Evolutionary conservation across 2,888 invertebrate species (phyloP), one percentile per base, ranked within the genome.

Genomic region (Ormyrus labotus): DNA sequence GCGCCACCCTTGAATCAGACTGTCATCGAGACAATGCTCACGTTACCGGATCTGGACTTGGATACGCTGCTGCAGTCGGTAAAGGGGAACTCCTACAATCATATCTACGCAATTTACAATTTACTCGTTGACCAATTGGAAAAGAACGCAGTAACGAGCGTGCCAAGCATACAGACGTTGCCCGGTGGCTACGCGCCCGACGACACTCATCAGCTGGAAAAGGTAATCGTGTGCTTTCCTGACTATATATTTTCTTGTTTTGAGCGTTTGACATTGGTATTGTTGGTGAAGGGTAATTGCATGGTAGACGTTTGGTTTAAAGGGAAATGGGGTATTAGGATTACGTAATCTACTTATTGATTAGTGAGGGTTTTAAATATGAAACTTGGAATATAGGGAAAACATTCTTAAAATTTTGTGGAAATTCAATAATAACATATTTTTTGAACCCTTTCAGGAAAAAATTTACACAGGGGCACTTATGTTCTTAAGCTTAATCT

Each of bases 71-170:
- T 95, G 73, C 93, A 94, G 91, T 93, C 97, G 45, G 94, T 98
- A 73, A 94, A 95, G 87, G 95, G 95, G 85, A 94, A 96, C 86
- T 93, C 96, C 5, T 98, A 97, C 91, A 98, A 98, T 91, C 97
- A 97, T 92, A 96, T 97, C 85, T 96, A 96, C 86, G 98, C 98
- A 84, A 98, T 98, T 86, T 98, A 98, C 91, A 96, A 97, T 91
- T 92, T 98, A 83, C 93, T 98, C 64, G 93, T 96, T 88, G 98
- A 98, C 91, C 96, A 96, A 88, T 88, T 96, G 82, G 90, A 90
- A 34, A 34, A 34, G 82, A 87, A 87, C 65, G 86, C 90, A 51
- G 89, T 89, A 85, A 87, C 87, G 55, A 90, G 88, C 83, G 87
- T 90, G 84, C 89, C 89, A 8, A 90, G 86, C 83, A 90, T 91